Evolutionary conservation across 2,888 invertebrate genomes (phyloP).

Genomic region (Parnassius orleans): DNA sequence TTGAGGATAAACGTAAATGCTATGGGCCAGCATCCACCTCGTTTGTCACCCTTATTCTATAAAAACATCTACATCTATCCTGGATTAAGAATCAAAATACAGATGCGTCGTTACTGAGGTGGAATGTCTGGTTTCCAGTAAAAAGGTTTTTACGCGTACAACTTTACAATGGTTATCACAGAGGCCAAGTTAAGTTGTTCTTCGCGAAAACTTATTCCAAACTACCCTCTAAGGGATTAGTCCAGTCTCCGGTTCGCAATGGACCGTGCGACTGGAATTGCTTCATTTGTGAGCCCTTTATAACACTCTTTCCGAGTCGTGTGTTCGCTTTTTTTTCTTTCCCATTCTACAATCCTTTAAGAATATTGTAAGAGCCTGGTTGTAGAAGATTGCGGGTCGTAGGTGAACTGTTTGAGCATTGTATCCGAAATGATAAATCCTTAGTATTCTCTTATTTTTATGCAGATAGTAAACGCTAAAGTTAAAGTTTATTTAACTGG

Average conservation of each 20-base stretch:
- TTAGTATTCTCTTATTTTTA: no score
- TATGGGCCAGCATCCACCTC: no score
- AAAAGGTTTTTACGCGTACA: not conserved
- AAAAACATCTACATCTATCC: no score
- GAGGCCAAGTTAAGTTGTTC: conserved; percentile 8
- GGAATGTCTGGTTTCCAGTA: no score
- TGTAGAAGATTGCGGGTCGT: not conserved
- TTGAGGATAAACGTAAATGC: no score
- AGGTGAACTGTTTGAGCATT: not conserved
- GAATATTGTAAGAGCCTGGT: conserved; percentile 9
- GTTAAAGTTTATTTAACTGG: no score
- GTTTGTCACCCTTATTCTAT: no score
- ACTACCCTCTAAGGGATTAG: conserved; percentile 22
- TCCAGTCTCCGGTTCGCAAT: conserved; percentile 16
- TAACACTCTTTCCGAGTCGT: conserved; percentile 7
- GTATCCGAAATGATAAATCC: not conserved
- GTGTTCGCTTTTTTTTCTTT: conserved; percentile 4
- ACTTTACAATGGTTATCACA: conserved; percentile 11
- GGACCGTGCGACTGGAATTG: conserved; percentile 16
- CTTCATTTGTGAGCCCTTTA: conserved; percentile 24
- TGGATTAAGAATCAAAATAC: no score
- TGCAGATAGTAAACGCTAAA: no score
- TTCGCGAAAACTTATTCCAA: conserved; percentile 5
- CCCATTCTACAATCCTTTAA: conserved; percentile 8
- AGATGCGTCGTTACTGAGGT: no score